phyloP scores from a whole-genome alignment of 1,140 invertebrate species.

The Drosophila burlai region DNA sequence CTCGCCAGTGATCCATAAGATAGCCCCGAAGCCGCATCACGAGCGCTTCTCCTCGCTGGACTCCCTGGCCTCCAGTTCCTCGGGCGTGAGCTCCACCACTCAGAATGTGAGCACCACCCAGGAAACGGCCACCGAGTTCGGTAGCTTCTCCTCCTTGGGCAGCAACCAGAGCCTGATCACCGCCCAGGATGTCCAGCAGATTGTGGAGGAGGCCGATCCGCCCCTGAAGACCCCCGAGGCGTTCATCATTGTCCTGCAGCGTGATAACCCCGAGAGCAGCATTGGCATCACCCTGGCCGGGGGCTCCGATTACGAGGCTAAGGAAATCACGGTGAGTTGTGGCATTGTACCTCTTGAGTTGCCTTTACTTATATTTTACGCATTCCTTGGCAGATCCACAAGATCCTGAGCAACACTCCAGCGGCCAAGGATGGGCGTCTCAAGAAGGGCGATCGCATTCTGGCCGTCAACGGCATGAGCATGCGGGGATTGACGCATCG shows the following conservation, averaged over 20 bases:
- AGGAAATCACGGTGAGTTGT: conserved; percentile 93
- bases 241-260: conserved; percentile 83
- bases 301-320: conserved; percentile 94
- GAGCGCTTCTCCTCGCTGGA: conserved; percentile 84
- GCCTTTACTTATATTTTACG: not conserved
- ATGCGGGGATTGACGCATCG: conserved; percentile 93
- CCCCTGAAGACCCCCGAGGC: conserved; percentile 82
- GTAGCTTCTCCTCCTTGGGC: conserved; percentile 84
- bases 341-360: fast-evolving
- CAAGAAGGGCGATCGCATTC: conserved; percentile 94
- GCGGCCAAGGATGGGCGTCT: conserved; percentile 94
- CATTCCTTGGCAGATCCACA: conserved; percentile 89
- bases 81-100: conserved; percentile 81
- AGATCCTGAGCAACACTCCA: conserved; percentile 93
- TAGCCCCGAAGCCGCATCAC: conserved; percentile 69
- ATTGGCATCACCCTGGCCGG: conserved; percentile 95
- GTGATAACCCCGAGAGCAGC: conserved; percentile 88
- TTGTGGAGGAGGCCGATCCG: conserved; percentile 84
- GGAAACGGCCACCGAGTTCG: conserved; percentile 81
- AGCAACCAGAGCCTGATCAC: conserved; percentile 85
- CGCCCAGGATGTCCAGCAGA: conserved; percentile 84
- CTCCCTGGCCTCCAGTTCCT: conserved; percentile 81
- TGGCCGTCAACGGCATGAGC: conserved; percentile 94
- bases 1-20: conserved; percentile 27
- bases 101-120: conserved; percentile 81